Evolutionary conservation across 2,797 vertebrate genomes (phyloP).

Genomic region (Anabacerthia variegaticeps): DNA sequence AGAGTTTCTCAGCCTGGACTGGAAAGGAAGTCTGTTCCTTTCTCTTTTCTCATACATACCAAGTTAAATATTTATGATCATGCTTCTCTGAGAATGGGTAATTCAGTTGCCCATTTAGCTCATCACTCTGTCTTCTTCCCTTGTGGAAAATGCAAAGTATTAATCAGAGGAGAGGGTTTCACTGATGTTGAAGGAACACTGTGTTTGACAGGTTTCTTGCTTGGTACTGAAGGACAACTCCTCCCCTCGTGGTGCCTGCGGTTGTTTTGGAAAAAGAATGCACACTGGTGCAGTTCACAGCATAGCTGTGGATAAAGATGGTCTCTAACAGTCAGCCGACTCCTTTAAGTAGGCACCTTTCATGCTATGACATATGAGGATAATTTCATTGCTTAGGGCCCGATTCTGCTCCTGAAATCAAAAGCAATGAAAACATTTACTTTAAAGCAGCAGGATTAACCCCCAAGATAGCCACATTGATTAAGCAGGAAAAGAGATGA

Average conservation of each 20-base stretch:
- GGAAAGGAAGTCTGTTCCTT: neutral
- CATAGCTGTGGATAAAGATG: neutral
- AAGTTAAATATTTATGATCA: slow-evolving; percentile 29
- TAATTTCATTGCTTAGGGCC: neutral
- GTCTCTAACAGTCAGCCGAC: neutral
- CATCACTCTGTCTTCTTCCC: neutral
- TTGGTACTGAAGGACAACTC: slow-evolving; percentile 25
- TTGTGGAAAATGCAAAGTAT: neutral
- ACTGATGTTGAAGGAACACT: slow-evolving; percentile 20
- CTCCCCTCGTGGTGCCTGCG: neutral
- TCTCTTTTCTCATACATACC: slow-evolving; percentile 5
- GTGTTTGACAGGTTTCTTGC: slow-evolving; percentile 16
- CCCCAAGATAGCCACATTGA: neutral
- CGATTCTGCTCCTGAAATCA: slow-evolving; percentile 1
- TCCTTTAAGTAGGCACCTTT: neutral
- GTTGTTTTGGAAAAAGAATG: slow-evolving; percentile 40
- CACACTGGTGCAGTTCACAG: slow-evolving; percentile 3
- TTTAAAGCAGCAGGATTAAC: neutral
- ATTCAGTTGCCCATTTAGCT: neutral
- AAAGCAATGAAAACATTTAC: neutral
- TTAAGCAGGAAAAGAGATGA: neutral
- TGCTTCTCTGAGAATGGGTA: slow-evolving; percentile 5
- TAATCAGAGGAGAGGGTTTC: slow-evolving; percentile 35
- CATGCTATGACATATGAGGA: neutral
- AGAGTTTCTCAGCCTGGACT: neutral